Conservation (phyloP, 2,113 vertebrate genomes). For the Fukomys damarensis region DNA sequence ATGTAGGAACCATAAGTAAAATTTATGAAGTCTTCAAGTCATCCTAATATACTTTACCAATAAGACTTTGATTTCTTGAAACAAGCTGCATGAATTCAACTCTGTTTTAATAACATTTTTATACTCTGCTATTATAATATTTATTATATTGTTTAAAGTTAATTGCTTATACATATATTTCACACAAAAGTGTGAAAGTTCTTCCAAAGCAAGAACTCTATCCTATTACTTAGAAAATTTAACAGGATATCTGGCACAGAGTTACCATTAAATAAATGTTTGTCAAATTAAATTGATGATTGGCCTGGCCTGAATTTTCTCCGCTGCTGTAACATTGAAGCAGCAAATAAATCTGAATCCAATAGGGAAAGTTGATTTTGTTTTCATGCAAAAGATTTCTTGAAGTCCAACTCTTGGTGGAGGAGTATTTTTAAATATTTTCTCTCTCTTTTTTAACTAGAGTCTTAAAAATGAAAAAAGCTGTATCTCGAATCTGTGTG, state of each 20-base stretch:
- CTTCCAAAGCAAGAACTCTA: not conserved
- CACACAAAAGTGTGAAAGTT: not conserved
- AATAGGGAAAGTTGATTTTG: not conserved
- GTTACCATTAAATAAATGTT: slow-evolving; percentile 19
- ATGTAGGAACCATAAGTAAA: not conserved
- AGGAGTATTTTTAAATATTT: not conserved
- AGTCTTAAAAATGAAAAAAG: not conserved
- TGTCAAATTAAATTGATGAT: slow-evolving; percentile 37
- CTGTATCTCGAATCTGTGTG: slow-evolving; percentile 38
- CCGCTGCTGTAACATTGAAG: not conserved
- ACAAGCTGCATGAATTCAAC: not conserved
- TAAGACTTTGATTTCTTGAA: not conserved
- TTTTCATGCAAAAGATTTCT: not conserved
- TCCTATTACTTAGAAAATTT: slow-evolving; percentile 53
- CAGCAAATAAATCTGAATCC: not conserved
- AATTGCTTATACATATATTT: slow-evolving; percentile 45
- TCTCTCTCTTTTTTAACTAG: not conserved
- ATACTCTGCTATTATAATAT: slow-evolving; percentile 55
- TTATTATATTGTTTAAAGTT: slow-evolving; percentile 33
- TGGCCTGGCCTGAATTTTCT: slow-evolving; percentile 1
- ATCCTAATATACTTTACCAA: not conserved
- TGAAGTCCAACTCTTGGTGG: not conserved
- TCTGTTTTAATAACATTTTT: not conserved
- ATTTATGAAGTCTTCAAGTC: not conserved
- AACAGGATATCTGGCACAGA: not conserved